Base-by-base conservation (phyloP, 2,797 vertebrate species). In the Micromesistius poutassou region DNA sequence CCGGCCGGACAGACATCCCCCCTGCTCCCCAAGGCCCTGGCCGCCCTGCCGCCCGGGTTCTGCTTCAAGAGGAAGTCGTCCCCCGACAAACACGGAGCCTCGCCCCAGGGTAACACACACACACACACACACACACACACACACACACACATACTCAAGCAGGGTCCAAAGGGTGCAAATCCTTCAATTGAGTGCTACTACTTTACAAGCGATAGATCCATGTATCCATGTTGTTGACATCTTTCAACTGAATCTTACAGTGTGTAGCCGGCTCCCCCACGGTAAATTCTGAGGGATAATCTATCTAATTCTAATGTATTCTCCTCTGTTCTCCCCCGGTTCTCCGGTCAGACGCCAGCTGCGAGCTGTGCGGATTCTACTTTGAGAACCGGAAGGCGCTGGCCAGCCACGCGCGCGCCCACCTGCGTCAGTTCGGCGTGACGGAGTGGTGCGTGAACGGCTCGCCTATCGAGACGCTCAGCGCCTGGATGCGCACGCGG, bases 371-470 rank as follows among this genome's bases (percentile, higher is more conserved):
- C 3, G 97, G 97, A 72, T 97, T 98, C 82, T 97, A 95, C 94
- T 98, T 98, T 66, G 97, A 99, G 90, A 99, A 98, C 93, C 95
- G 97, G 4, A 98, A 98, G 87, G 97, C 97, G 0, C 86, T 98
- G 90, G 97, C 97, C 40, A 98, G 97, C 92, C 97, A 98, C 0
- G 97, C 97, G 0, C 95, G 97, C 10, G 97, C 97, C 0, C 97
- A 98, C 85, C 95, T 99, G 76, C 91, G 97, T 55, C 97, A 99
- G 86, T 99, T 99, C 1, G 97, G 97, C 0, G 97, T 99, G 90
- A 98, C 97, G 0, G 97, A 99, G 81, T 99, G 97, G 97, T 97
- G 96, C 5, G 97, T 99, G 6, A 98, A 99, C 4, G 97, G 97
- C 14, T 98, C 97, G 0, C 97, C 97, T 25, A 99, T 99, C 1